Evolutionary conservation across 2,113 vertebrate species (phyloP), one percentile per base, ranked within the genome.

Genomic region (Daphoenositta chrysoptera): DNA sequence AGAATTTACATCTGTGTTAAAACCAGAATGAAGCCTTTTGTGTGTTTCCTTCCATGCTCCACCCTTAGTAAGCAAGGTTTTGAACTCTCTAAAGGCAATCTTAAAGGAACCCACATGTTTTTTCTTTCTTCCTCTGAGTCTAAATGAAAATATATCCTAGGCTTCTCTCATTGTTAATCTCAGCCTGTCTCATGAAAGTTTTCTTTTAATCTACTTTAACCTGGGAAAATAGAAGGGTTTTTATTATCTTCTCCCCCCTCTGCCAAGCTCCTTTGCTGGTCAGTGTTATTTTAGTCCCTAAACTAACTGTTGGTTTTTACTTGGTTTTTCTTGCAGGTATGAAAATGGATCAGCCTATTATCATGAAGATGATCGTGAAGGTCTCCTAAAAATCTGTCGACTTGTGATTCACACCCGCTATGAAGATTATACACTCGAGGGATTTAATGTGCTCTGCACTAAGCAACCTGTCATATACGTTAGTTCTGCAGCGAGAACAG

Each of bases 301-400:
- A 85, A 47, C 17, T 70, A 18, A 27, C 10, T 71, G 0, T 35
- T 77, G 51, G 31, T 51, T 78, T 76, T 91, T 72, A 35, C 44
- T 65, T 6, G 9, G 9, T 51, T 73, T 96, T 71, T 94, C 54
- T 94, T 96, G 91, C 97, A 99, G 99, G 93, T 99, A 99, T 97
- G 99, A 99, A 93, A 99, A 99, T n/a, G 99, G 99, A 26, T 99
- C 99, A 5, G 99, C 99, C 4, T 99, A 99, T 97, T 99, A 99
- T 88, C 99, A 99, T 4, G 99, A 99, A 90, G 99, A 99, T 58
- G 99, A 99, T 96, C 98, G 99, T 39, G 99, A 99, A 56, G 99
- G 99, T 50, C 98, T 99, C 15, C 96, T 99, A 16, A 99, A 99
- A 97, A 98, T 99, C 86, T 99, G 99, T 73, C 98, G 99, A 6